Percentiles rank a stretch among this genome's conserved stretches.
Conservation (phyloP, 1,140 invertebrate genomes). For the Papilio helenus region DNA sequence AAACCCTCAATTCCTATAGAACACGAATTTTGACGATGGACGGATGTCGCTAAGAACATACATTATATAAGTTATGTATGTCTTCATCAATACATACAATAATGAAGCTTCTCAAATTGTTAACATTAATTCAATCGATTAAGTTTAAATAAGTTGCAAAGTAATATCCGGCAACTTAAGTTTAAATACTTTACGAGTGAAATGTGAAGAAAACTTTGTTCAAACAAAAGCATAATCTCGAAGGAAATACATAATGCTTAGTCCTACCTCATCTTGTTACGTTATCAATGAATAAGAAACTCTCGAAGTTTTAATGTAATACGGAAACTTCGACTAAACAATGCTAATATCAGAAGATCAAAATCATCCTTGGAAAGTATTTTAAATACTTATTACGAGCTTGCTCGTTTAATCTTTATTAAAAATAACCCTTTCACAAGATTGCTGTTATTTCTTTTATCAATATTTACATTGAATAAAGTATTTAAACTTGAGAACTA, state of each 20-base stretch:
- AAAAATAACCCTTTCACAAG: neutral
- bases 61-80: no score
- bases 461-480: neutral
- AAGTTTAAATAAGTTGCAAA: neutral
- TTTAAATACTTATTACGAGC: neutral
- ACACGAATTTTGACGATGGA: no score
- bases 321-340: slow-evolving; percentile 1
- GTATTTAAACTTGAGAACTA: no score
- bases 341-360: slow-evolving; percentile 19
- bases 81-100: neutral
- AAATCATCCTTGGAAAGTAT: neutral
- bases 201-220: slow-evolving; percentile 4
- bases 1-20: no score
- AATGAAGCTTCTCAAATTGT: neutral
- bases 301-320: slow-evolving; percentile 19
- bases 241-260: neutral
- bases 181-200: neutral
- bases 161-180: slow-evolving; percentile 8
- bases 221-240: neutral
- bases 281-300: slow-evolving; percentile 21
- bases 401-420: neutral
- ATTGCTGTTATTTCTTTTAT: neutral
- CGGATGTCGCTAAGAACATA: no score
- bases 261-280: neutral
- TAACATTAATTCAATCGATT: neutral